Conservation (phyloP, 2,113 vertebrate genomes). For the Dasyornis broadbenti region DNA sequence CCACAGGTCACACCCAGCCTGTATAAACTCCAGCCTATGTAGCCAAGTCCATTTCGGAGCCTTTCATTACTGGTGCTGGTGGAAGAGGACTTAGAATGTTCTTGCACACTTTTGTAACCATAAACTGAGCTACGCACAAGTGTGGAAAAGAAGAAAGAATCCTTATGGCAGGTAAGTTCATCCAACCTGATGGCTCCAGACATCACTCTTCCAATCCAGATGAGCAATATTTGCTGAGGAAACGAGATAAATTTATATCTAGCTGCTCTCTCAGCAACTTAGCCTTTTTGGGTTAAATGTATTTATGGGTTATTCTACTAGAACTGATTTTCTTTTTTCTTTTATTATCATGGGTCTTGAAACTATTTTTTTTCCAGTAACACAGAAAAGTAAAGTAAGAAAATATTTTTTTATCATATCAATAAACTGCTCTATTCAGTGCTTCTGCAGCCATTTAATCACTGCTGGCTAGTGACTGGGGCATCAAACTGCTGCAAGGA, state of each 20-base stretch:
- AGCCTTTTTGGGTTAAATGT: neutral
- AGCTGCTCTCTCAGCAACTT: neutral
- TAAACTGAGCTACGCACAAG: neutral
- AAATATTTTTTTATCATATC: neutral
- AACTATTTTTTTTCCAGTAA: neutral
- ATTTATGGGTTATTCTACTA: neutral
- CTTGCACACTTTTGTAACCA: neutral
- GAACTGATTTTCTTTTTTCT: neutral
- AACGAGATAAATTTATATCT: neutral
- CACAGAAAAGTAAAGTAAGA: neutral
- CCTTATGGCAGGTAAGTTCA: constrained; percentile 41
- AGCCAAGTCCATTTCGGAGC: neutral
- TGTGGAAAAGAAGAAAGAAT: constrained; percentile 26
- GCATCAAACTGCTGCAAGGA: neutral
- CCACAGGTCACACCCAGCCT: constrained; percentile 33
- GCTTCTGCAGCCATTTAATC: neutral
- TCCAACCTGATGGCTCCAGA: neutral
- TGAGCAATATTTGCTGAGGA: neutral
- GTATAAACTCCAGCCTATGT: constrained; percentile 16
- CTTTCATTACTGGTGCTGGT: neutral
- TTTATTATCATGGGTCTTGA: neutral
- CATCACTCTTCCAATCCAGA: neutral
- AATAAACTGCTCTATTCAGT: neutral
- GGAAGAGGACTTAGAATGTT: neutral
- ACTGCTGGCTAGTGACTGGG: neutral